Evolutionary conservation across 2,888 invertebrate species (phyloP), one percentile per base, ranked within the genome.

Genomic region (Altica lythri): DNA sequence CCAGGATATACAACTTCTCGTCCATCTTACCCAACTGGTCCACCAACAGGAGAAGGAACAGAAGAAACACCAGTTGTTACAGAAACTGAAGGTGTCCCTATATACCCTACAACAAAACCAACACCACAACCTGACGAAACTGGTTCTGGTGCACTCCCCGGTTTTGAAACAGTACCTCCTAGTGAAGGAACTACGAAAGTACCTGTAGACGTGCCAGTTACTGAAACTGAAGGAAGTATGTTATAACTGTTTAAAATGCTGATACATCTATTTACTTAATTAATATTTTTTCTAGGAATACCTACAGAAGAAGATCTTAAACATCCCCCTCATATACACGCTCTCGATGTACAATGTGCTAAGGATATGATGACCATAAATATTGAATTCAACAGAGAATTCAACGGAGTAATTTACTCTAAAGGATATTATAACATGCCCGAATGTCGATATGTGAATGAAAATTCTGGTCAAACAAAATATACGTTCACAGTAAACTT

Each of bases 351-450:
- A 0, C 81, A 87, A 66, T 90, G 90, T 67, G 86, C 87, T 53
- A 90, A 89, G 71, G 88, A 89, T 60, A 86, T 86, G 84, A 90
- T 91, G 90, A 88, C 86, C 1, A 89, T 90, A 55, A 84, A 86
- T 62, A 83, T 90, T 6, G 88, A 88, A 73, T 91, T 90, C 74
- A 89, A 89, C 72, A 82, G 86, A 57, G 79, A 77, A 12, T 91
- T 89, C 71, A 83, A 89, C 62, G 91, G 91, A 0, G 81, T 90
- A 9, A 88, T 91, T 62, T 91, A 91, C 68, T 89, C 90, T 1
- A 90, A 90, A 78, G 90, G 89, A 38, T 86, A 81, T 73, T 85
- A 79, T 71, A 84, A 79, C 62, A 84, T 84, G 61, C 81, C 83
- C 0, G 83, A 84, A 42, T 91, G 91, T 69, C 79, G 86, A 13